Conservation (phyloP, 2,888 invertebrate species). For the Chironomus riparius region DNA sequence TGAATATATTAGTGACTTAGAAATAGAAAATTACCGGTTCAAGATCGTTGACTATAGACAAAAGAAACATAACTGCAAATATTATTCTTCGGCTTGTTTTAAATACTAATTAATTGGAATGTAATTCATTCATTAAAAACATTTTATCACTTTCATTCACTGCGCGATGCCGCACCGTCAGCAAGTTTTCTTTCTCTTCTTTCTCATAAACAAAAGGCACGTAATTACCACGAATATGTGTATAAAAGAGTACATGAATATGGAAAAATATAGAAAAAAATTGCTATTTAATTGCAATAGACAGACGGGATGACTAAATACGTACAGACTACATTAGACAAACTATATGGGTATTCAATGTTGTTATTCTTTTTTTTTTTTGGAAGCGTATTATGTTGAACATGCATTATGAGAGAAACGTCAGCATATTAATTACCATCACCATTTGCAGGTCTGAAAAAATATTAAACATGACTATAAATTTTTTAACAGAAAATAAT, state of each 20-base stretch:
- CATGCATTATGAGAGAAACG: neutral
- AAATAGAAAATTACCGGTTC: neutral
- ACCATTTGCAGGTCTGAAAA: neutral
- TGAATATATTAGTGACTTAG: no score
- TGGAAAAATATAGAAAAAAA: neutral
- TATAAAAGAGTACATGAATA: neutral
- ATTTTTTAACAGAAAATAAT: neutral
- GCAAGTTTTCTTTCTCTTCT: no score
- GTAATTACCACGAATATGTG: neutral
- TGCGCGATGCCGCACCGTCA: neutral
- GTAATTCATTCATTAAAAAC: neutral
- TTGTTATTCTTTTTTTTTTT: no score
- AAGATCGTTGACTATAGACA: neutral
- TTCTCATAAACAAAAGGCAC: neutral
- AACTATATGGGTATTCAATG: no score
- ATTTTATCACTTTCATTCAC: neutral
- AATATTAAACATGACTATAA: neutral
- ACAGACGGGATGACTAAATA: neutral
- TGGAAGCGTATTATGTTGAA: no score
- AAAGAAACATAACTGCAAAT: neutral
- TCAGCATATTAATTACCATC: neutral
- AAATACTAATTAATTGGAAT: constrained; percentile 8
- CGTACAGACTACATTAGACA: neutral
- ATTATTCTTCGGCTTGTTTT: neutral
- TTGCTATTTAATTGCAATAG: constrained; percentile 5